phyloP scores from a whole-genome alignment of 2,888 invertebrate genomes.

The Caenorhabditis sinica region DNA sequence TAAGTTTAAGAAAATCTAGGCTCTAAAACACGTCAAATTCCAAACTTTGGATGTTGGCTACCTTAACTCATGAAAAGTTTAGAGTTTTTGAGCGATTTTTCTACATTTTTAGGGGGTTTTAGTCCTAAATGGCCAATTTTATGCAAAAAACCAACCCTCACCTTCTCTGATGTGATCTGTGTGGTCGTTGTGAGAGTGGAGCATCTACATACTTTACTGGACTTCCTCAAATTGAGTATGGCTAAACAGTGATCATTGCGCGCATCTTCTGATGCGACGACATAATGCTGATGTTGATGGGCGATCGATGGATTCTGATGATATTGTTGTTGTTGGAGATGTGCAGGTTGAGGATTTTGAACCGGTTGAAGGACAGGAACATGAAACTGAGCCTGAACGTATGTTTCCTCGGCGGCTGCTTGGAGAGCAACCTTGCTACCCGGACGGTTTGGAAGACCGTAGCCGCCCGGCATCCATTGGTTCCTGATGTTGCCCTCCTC shows the following conservation, averaged over 20 bases:
- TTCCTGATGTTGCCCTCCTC: conserved; percentile 36
- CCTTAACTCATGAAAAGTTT: too few species aligned
- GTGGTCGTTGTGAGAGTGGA: not conserved
- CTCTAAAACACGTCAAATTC: too few species aligned
- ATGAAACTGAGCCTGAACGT: not conserved
- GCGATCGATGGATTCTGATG: not conserved
- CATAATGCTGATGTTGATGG: not conserved
- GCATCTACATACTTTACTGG: conserved; percentile 26
- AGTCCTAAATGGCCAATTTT: not conserved
- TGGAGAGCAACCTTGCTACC: not conserved
- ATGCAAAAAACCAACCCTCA: not conserved
- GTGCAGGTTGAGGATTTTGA: not conserved
- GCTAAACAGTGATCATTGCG: conserved; percentile 12
- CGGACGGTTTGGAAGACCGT: not conserved
- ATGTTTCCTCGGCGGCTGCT: not conserved
- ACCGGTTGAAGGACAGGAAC: not conserved
- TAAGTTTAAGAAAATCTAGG: too few species aligned
- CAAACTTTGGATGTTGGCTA: too few species aligned
- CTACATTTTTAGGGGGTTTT: too few species aligned
- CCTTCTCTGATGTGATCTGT: not conserved
- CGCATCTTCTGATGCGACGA: not conserved
- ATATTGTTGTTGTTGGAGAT: not conserved
- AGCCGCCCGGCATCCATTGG: conserved; percentile 29
- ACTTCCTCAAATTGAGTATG: conserved; percentile 34
- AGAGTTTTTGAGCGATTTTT: too few species aligned